Percentiles rank a stretch among this genome's conserved stretches.
These are phyloP conservation scores for Neogale vison DNA, from an alignment of 2,113 vertebrate species.

Conservation along the genomic window DNA sequence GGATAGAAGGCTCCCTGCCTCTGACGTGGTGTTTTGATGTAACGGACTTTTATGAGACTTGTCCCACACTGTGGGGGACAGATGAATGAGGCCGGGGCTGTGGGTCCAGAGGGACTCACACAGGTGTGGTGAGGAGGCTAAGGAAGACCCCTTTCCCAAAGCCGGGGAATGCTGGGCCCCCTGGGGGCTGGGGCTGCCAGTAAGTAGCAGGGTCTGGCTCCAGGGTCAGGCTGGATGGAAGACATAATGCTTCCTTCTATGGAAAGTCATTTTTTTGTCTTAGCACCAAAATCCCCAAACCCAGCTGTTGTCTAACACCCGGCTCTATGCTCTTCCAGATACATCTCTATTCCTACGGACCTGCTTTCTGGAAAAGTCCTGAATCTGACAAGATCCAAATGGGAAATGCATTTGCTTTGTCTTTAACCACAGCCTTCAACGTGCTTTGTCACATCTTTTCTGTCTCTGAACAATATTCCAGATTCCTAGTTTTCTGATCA, in stretches of 20 bases:
- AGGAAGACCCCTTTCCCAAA: neutral
- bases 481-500: slow-evolving; percentile 10
- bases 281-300: neutral
- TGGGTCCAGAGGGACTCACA: neutral
- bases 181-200: neutral
- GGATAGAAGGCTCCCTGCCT: neutral
- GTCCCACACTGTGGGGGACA: neutral
- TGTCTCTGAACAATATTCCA: neutral
- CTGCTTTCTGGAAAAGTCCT: neutral
- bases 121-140: no score
- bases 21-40: neutral
- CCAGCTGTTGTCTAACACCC: neutral
- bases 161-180: neutral
- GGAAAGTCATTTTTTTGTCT: neutral
- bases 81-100: neutral
- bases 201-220: neutral
- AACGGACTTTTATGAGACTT: neutral
- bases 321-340: neutral
- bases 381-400: neutral
- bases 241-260: neutral
- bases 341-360: neutral
- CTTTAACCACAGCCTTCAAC: neutral
- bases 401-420: neutral
- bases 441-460: neutral
- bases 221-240: neutral